A percentile compares a stretch with the other conserved stretches of the same genome.
Conservation (phyloP, 2,888 invertebrate genomes). For the Tribolium freemani region DNA sequence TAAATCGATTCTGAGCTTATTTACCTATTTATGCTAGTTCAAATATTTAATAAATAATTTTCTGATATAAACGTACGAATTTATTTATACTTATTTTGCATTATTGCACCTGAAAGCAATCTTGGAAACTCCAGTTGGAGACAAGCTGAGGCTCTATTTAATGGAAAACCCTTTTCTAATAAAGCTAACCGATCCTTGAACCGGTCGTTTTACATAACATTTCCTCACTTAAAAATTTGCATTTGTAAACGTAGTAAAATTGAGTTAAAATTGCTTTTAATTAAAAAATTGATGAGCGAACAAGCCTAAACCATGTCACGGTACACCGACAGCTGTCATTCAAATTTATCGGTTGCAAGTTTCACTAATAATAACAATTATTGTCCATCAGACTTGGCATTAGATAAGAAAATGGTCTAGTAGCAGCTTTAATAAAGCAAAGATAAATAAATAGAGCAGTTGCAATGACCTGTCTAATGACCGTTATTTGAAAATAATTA, state of each 20-base stretch:
- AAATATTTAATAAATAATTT: too few species aligned
- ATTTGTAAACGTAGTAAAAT: background rate
- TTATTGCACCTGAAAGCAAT: background rate
- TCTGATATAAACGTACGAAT: too few species aligned
- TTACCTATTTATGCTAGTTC: too few species aligned
- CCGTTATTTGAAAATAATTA: background rate
- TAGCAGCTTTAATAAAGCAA: conserved; percentile 4
- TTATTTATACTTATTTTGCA: background rate
- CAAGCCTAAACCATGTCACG: conserved; percentile 4
- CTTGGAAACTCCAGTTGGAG: background rate
- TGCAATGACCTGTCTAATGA: conserved; percentile 4
- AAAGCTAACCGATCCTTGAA: background rate
- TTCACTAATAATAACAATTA: conserved; percentile 22
- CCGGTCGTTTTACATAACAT: background rate
- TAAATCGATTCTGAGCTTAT: too few species aligned
- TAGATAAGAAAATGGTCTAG: conserved; percentile 17
- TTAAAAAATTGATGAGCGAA: conserved; percentile 4
- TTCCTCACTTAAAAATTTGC: background rate
- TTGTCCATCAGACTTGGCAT: conserved; percentile 13
- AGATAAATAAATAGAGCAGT: conserved; percentile 22
- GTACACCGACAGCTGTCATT: conserved; percentile 9
- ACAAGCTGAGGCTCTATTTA: background rate
- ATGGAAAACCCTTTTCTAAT: background rate
- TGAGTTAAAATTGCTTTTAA: background rate
- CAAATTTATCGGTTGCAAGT: conserved; percentile 12